These are phyloP conservation scores for Haemorhous mexicanus DNA, from an alignment of 2,113 vertebrate genomes.

Conservation along the genomic window DNA sequence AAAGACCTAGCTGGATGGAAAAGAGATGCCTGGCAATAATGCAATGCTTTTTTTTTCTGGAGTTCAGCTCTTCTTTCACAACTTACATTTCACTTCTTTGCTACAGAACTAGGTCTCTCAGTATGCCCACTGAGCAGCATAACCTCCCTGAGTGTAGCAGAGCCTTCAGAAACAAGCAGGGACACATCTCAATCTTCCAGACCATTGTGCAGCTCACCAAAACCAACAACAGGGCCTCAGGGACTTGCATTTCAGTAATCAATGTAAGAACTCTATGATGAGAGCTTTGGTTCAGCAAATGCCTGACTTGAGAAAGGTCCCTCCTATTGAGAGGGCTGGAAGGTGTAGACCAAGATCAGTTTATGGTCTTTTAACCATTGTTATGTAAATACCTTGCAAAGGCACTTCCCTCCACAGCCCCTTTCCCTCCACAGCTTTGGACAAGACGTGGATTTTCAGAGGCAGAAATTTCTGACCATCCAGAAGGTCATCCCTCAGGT, in stretches of 20 bases:
- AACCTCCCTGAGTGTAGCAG: neutral
- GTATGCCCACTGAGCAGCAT: neutral
- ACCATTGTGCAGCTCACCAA: neutral
- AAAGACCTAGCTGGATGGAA: neutral
- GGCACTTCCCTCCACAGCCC: neutral
- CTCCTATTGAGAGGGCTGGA: neutral
- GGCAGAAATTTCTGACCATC: slow-evolving; percentile 24
- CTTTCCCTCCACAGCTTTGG: neutral
- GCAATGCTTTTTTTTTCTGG: neutral
- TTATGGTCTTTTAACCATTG: neutral
- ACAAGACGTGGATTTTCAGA: neutral
- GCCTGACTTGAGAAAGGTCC: neutral
- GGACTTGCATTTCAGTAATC: neutral
- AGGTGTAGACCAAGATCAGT: neutral
- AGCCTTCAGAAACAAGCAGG: neutral
- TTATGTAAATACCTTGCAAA: neutral
- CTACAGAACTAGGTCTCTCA: neutral
- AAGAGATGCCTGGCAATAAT: neutral
- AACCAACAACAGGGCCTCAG: neutral
- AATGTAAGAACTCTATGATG: neutral
- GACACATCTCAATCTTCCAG: neutral
- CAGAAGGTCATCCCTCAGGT: slow-evolving; percentile 21
- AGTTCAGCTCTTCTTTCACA: neutral
- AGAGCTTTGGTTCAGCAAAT: neutral
- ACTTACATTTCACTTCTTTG: neutral